Percentiles rank a stretch among this genome's conserved stretches.
Evolutionary conservation across 2,888 invertebrate genomes (phyloP).

Genomic region (Cantharis nigra): DNA sequence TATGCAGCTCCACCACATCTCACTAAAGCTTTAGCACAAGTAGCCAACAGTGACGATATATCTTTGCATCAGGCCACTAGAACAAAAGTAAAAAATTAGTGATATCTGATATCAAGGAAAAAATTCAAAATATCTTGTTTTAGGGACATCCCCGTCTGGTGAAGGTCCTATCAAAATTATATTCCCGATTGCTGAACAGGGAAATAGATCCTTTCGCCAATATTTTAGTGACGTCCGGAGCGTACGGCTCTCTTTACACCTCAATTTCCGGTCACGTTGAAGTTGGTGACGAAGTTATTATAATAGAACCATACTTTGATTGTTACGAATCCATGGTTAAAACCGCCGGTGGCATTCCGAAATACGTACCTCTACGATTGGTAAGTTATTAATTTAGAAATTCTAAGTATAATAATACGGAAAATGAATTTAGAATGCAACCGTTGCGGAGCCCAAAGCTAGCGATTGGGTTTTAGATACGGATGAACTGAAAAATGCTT

Average conservation of each 20-base stretch:
- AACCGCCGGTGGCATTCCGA: constrained; percentile 84
- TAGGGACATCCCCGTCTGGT: constrained; percentile 93
- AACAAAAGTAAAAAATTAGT: not conserved
- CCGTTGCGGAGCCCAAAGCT: constrained; percentile 47
- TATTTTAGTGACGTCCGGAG: constrained; percentile 87
- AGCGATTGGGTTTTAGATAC: constrained; percentile 90
- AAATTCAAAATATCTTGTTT: not conserved
- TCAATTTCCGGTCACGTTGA: constrained; percentile 83
- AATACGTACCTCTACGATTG: constrained; percentile 84
- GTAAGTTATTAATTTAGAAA: constrained; percentile 59
- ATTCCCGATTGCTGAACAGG: constrained; percentile 75
- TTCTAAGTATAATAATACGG: not conserved
- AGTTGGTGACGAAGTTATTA: constrained; percentile 88
- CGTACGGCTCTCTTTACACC: constrained; percentile 91
- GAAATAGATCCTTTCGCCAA: constrained; percentile 83
- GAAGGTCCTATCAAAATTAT: constrained; percentile 81
- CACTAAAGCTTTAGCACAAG: not conserved
- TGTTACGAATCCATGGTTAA: constrained; percentile 96
- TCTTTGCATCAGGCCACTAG: not conserved
- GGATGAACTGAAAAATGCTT: constrained; percentile 76
- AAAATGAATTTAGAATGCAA: not conserved
- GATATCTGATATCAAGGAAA: not conserved
- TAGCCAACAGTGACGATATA: constrained; percentile 47
- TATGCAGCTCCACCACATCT: constrained; percentile 74
- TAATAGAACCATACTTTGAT: constrained; percentile 98